Base-by-base conservation (phyloP, 2,113 vertebrate species). In the Mus musculus region DNA sequence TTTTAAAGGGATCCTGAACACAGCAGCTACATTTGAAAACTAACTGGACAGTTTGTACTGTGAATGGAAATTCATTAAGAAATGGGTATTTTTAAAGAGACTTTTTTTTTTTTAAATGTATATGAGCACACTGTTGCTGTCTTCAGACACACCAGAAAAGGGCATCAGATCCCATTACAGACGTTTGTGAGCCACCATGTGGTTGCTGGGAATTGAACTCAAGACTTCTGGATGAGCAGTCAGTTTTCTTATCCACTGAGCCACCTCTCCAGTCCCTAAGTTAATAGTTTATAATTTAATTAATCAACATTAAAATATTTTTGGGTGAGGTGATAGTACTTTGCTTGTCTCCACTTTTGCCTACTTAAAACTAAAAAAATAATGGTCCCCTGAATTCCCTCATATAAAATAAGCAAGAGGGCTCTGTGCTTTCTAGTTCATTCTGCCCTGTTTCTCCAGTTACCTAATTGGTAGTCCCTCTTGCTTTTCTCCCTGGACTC, bases 371-470 rank as follows among this genome's bases (percentile, higher is more conserved):
- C 71, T 82, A 59, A 54, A 54, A 54, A 54, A 54, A 42, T 28
- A 1, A 24, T 77, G 2, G 5, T 65, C 28, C 28, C 80, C 96
- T 56, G 65, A 81, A 86, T 97, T 95, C 88, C 65, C 88, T 89
- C 67, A 28, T 10, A 4, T 76, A 56, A 85, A 86, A 91, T 86
- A 56, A 54, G 69, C n/a, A 96, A 77, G 86, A 89, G 75, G 80
- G 85, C 56, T 95, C 76, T 67, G 26, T 89, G 33, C 80, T 61
- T 85, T 30, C 46, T 63, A 20, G 61, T 63, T 78, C 76, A 30
- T n/a, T 72, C 61, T 75, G n/a, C 22, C 56, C 20, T 59, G 56
- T 30, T 33, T 16, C 4, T 30, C 36, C 69, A 42, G 42, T 42
- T 42, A 42, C 9, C 20, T 81, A 54, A 33, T 36, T 63, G 49